Evolutionary conservation across 2,113 vertebrate species (phyloP).

Genomic region (Lasiurus cinereus): DNA sequence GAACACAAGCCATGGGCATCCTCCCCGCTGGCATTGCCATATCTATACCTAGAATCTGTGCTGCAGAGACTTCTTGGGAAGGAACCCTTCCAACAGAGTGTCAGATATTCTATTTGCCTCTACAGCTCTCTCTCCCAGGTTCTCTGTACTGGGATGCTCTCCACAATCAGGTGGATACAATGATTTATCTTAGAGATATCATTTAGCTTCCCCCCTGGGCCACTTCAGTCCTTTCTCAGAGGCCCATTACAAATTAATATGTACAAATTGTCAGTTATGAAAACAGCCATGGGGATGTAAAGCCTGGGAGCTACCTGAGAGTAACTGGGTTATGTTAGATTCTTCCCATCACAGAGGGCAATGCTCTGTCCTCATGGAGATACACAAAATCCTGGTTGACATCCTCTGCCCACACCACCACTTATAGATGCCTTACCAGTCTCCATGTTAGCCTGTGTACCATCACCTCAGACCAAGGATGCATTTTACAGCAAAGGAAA

Average conservation of each 20-base stretch:
- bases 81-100: neutral
- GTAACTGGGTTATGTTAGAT: neutral
- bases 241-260: neutral
- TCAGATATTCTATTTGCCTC: neutral
- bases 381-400: neutral
- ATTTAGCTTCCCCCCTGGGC: neutral
- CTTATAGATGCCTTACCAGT: neutral
- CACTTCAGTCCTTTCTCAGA: neutral
- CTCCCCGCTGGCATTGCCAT: neutral
- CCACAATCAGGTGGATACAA: neutral
- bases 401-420: neutral
- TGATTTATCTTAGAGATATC: neutral
- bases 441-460: neutral
- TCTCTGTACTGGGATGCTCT: neutral
- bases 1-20: neutral
- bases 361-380: neutral
- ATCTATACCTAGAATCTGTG: neutral
- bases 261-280: no score
- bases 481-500: neutral
- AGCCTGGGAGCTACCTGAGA: neutral
- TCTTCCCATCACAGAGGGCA: neutral
- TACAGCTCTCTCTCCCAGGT: neutral
- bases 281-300: neutral
- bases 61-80: constrained; percentile 5
- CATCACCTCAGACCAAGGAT: neutral